Evolutionary conservation across 2,888 invertebrate species (phyloP).

Genomic region (Eristalis intricaria): DNA sequence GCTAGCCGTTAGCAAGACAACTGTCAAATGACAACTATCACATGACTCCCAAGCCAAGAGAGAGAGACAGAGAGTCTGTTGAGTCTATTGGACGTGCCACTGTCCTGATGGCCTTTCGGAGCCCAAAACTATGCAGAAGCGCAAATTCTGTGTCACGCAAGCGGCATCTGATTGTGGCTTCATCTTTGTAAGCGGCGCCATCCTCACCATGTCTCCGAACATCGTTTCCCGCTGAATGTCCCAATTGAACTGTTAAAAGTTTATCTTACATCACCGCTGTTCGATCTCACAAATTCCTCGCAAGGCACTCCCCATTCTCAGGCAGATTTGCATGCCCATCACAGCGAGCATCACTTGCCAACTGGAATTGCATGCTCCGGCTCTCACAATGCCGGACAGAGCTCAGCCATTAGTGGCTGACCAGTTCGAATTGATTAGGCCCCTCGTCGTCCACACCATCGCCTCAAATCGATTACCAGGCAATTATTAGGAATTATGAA

Average conservation of each 20-base stretch:
- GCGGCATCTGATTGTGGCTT: too few species aligned
- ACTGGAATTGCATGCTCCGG: neutral
- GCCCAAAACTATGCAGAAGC: too few species aligned
- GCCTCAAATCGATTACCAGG: conserved; percentile 47
- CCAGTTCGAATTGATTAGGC: conserved; percentile 18
- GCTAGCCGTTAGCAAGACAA: too few species aligned
- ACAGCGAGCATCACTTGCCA: neutral
- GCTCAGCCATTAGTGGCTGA: neutral
- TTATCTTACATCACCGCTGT: neutral
- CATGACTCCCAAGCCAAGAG: too few species aligned
- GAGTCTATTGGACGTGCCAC: too few species aligned
- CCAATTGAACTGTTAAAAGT: neutral
- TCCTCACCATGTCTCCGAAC: too few species aligned
- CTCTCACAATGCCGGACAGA: neutral
- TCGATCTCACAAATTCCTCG: neutral
- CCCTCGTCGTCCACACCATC: neutral
- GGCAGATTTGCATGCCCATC: neutral
- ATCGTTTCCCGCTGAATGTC: neutral
- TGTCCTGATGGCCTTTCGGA: too few species aligned
- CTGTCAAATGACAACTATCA: too few species aligned
- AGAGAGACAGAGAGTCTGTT: too few species aligned
- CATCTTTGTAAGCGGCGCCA: too few species aligned
- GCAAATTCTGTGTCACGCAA: too few species aligned
- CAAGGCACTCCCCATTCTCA: neutral
- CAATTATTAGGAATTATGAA: conserved; percentile 67